phyloP scores from a whole-genome alignment of 92 coral and sea anemone species.

The Scolanthus callimorphus region DNA sequence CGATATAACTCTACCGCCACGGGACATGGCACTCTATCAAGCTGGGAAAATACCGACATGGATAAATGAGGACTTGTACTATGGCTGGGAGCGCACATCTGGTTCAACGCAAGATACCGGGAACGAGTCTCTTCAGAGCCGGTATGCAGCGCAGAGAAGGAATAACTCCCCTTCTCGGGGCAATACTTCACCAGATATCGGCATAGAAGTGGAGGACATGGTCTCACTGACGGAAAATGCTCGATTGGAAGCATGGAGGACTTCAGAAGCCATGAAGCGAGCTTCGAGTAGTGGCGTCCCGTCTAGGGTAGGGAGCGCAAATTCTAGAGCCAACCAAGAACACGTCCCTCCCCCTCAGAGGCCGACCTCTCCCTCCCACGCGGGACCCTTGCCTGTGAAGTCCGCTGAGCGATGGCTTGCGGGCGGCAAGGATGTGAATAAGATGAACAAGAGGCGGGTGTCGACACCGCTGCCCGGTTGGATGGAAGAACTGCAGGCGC shows the following conservation, averaged over 20 bases:
- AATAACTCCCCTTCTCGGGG: too few species aligned
- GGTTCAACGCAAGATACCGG: too few species aligned
- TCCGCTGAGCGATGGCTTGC: constrained; percentile 71
- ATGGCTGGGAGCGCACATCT: too few species aligned
- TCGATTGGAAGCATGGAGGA: constrained; percentile 83
- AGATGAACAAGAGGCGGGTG: constrained; percentile 30
- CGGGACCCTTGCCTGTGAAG: constrained; percentile 32
- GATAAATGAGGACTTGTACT: too few species aligned
- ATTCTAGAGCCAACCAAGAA: constrained; percentile 12
- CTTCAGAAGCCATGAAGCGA: constrained; percentile 63
- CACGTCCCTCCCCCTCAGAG: constrained; percentile 68
- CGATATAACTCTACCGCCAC: too few species aligned
- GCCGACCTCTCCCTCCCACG: constrained; percentile 55
- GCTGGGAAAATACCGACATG: too few species aligned
- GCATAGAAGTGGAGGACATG: constrained; percentile 39
- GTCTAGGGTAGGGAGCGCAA: constrained; percentile 79
- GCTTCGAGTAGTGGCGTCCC: constrained; percentile 56
- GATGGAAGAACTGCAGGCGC: constrained; percentile 80
- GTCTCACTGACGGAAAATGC: constrained; percentile 89
- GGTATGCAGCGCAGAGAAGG: too few species aligned
- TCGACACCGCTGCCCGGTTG: constrained; percentile 76
- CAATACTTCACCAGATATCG: too few species aligned
- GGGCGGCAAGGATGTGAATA: constrained; percentile 59
- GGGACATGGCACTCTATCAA: too few species aligned
- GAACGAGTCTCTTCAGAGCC: too few species aligned